Percentiles rank a stretch among this genome's conserved stretches.
Conservation (phyloP, 2,888 invertebrate genomes). For the Danaus chrysippus region DNA sequence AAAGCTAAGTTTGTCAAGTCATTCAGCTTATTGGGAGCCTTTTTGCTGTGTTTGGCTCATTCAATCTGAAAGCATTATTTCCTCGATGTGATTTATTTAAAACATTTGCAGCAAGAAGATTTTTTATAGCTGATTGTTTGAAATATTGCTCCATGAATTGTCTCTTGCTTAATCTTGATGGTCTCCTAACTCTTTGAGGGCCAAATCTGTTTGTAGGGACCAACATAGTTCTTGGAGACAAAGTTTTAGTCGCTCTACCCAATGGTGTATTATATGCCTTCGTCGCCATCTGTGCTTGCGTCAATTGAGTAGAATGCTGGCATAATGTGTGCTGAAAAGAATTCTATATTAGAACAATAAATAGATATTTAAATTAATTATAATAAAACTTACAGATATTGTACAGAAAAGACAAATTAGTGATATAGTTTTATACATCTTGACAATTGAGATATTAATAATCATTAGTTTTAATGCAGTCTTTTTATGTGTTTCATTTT, state of each 20-base stretch:
- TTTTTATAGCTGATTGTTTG: constrained; percentile 45
- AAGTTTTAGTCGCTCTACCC: neutral
- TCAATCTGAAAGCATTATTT: constrained; percentile 13
- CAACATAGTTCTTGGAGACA: constrained; percentile 30
- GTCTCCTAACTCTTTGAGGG: constrained; percentile 38
- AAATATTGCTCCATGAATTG: constrained; percentile 43
- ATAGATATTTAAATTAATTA: neutral
- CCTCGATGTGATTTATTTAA: constrained; percentile 13
- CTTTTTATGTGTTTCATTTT: neutral
- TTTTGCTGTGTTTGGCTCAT: constrained; percentile 14
- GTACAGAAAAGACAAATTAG: neutral
- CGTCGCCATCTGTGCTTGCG: neutral
- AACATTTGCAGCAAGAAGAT: constrained; percentile 39
- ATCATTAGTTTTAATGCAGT: neutral
- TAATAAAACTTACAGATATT: neutral
- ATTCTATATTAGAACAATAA: neutral
- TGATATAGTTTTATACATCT: too few species aligned
- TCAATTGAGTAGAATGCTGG: neutral
- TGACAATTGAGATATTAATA: neutral
- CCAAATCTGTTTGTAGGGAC: constrained; percentile 38
- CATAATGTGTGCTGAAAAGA: neutral
- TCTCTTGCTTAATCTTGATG: constrained; percentile 31
- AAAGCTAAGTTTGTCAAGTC: neutral
- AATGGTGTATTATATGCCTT: neutral
- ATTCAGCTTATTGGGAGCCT: neutral